phyloP scores from a whole-genome alignment of 2,888 invertebrate genomes.

The Baronia brevicornis region DNA sequence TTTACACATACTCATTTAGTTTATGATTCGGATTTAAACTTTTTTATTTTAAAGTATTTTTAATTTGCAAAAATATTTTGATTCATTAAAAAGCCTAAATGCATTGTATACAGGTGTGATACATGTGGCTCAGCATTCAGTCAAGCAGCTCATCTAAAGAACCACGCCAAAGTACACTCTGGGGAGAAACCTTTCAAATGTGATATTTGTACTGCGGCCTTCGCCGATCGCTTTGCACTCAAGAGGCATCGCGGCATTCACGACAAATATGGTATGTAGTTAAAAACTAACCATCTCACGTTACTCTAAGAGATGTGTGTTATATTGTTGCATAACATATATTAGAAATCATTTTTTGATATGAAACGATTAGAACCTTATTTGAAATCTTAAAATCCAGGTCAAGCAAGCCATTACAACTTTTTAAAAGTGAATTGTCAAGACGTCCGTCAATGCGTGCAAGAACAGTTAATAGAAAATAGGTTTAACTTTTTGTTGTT shows the following conservation, averaged over 20 bases:
- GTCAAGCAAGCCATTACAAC: no score
- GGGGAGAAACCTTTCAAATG: constrained; percentile 89
- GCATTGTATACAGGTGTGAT: constrained; percentile 78
- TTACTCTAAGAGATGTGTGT: no score
- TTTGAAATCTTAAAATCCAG: no score
- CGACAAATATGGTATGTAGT: constrained; percentile 83
- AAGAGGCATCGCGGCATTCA: constrained; percentile 91
- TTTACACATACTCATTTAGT: neutral
- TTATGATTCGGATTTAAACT: neutral
- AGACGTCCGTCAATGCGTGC: no score
- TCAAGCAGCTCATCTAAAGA: constrained; percentile 91
- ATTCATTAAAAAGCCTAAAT: no score
- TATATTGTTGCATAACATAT: no score
- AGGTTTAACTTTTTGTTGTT: no score
- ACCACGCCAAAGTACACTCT: constrained; percentile 89
- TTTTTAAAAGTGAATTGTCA: no score
- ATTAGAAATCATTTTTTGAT: no score
- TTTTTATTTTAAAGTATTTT: constrained; percentile 1
- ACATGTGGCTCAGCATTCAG: constrained; percentile 93
- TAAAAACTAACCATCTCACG: neutral
- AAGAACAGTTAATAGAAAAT: no score
- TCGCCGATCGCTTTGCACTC: constrained; percentile 90
- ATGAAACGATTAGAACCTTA: no score
- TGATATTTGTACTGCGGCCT: constrained; percentile 89
- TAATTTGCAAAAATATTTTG: no score